Conservation (phyloP, 1,140 invertebrate genomes). For the Batillaria attramentaria region DNA sequence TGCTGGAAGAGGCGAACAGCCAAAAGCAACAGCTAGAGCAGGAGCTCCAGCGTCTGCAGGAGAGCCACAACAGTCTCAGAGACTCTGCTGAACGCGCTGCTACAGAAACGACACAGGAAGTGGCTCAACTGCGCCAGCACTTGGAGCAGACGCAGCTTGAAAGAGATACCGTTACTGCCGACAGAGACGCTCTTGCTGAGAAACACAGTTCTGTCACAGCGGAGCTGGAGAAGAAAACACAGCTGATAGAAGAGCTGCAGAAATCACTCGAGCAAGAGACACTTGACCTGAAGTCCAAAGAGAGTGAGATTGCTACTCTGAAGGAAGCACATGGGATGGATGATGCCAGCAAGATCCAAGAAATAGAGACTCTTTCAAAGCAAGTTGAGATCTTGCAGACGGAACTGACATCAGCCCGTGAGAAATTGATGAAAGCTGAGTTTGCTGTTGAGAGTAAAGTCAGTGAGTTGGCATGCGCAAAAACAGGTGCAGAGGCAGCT, state of each 20-base stretch:
- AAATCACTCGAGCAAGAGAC: slow-evolving; percentile 14
- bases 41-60: slow-evolving; percentile 1
- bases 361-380: background rate
- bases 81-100: background rate
- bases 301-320: slow-evolving; percentile 20
- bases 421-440: background rate
- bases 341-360: background rate
- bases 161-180: background rate
- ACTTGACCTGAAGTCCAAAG: background rate
- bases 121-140: background rate
- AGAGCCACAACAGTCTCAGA: slow-evolving; percentile 6
- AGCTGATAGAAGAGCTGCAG: background rate
- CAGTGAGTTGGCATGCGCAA: background rate
- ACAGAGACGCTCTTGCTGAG: background rate
- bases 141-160: slow-evolving; percentile 9
- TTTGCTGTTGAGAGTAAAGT: background rate
- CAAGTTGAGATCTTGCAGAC: background rate
- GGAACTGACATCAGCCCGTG: background rate
- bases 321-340: slow-evolving; percentile 14
- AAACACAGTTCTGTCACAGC: slow-evolving; percentile 14
- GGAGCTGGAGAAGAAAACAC: background rate
- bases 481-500: background rate
- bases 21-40: background rate
- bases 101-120: background rate
- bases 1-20: background rate